Evolutionary conservation across 2,888 invertebrate species (phyloP), one percentile per base, ranked within the genome.

Genomic region (Cepaea hortensis): DNA sequence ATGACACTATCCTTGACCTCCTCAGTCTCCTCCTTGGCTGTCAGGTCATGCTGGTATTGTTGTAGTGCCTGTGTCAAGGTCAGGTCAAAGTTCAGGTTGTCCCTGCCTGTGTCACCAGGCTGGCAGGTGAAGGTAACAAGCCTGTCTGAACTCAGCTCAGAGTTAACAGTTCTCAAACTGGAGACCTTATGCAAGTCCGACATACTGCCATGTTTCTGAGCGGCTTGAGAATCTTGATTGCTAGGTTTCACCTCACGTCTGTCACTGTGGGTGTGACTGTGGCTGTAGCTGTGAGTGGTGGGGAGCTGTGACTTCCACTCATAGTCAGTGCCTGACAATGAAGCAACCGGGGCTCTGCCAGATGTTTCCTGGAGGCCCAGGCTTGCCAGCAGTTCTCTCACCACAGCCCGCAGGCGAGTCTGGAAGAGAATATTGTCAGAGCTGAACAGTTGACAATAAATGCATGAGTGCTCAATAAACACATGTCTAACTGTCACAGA

Each of bases 11-110:
- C 55, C 55, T 6, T 55, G 55, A 6, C 55, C 11, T 48, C 50
- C 3, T 85, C 85, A n/a, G 68, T 80, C 7, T 82, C 85, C 11
- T 90, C 92, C 65, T 90, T 88, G n/a, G 86, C 88, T 11, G 89
- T 90, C 23, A 92, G 90, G 61, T 89, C 89, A 84, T 89, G 87
- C 88, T 92, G 91, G 81, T 92, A 92, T 81, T 89, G 89, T 83
- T 90, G 88, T 73, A 92, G 88, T 3, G 90, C 90, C 62, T 90
- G 91, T 13, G 91, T 91, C 23, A 90, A 89, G 4, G 91, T 88
- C 46, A 91, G 85, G 15, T 89, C 89, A 65, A 88, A 89, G 35
- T 80, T 86, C 5, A 89, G 90, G 46, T 88, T 70, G 35, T 75
- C 20, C 48, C 89, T 88, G 1, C 84, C 86, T n/a, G 88, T 89